Evolutionary conservation across 2,888 invertebrate species (phyloP).

Genomic region (Dexiosoma caninum): DNA sequence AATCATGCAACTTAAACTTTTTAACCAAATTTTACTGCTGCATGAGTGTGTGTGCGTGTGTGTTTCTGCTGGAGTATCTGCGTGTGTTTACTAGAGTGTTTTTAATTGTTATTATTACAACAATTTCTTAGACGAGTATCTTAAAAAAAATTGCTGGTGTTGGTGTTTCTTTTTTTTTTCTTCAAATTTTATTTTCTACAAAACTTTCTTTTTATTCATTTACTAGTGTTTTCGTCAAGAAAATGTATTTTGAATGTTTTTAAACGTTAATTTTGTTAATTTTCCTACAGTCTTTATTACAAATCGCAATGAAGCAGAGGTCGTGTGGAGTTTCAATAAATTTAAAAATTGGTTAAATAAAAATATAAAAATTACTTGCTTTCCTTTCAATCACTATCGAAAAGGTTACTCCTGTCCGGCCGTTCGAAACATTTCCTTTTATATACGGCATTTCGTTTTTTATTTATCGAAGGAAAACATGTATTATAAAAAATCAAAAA

Average conservation of each 20-base stretch:
- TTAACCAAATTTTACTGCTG: constrained; percentile 3
- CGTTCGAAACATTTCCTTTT: constrained; percentile 8
- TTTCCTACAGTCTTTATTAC: constrained; percentile 63
- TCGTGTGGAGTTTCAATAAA: constrained; percentile 68
- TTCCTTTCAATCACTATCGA: constrained; percentile 3
- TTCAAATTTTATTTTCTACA: constrained; percentile 35
- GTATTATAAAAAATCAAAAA: constrained; percentile 50
- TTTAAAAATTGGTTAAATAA: constrained; percentile 62
- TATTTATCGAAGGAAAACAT: constrained; percentile 39
- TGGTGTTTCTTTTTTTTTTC: no score
- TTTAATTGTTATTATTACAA: constrained; percentile 18
- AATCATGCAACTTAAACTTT: constrained; percentile 42
- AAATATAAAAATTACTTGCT: background rate
- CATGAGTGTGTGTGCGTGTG: background rate
- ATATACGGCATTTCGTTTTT: background rate
- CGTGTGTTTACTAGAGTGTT: background rate
- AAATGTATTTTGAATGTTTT: constrained; percentile 52
- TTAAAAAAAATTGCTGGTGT: constrained; percentile 7
- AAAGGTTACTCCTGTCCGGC: background rate
- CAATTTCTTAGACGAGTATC: constrained; percentile 12
- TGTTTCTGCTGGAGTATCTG: background rate
- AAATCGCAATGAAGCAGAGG: constrained; percentile 75
- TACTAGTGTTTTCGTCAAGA: constrained; percentile 16
- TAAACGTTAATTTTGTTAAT: constrained; percentile 53
- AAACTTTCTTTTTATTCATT: constrained; percentile 60